phyloP scores from a whole-genome alignment of 2,888 invertebrate species.

The Apotomis capreana region DNA sequence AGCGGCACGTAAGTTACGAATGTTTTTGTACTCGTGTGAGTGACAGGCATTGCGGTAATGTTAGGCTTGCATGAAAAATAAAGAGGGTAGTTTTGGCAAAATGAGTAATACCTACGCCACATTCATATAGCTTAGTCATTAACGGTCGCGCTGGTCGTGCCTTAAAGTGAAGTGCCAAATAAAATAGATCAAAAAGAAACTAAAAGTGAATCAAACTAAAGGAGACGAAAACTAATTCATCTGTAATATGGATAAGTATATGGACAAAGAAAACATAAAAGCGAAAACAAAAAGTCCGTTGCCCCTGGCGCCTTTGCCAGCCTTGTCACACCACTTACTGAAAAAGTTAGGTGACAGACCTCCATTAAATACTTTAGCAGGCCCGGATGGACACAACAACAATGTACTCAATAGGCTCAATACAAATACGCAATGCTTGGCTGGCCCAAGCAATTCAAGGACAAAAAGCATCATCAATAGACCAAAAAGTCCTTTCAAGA shows the following conservation, averaged over 20 bases:
- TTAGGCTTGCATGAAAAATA: neutral
- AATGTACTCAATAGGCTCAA: neutral
- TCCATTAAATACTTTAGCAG: slow-evolving; percentile 56
- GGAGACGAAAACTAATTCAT: slow-evolving; percentile 3
- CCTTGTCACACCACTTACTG: slow-evolving; percentile 59
- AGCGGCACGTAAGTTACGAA: no score
- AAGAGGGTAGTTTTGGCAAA: neutral
- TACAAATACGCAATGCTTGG: slow-evolving; percentile 22
- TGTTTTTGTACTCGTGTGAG: no score
- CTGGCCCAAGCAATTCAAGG: slow-evolving; percentile 46
- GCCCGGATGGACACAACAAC: slow-evolving; percentile 14
- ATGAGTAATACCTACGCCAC: neutral
- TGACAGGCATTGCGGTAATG: no score
- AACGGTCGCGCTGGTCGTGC: slow-evolving; percentile 66
- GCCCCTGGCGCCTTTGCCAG: slow-evolving; percentile 62
- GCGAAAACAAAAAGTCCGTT: slow-evolving; percentile 63
- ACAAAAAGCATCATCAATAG: slow-evolving; percentile 44
- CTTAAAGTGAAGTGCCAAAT: slow-evolving; percentile 42
- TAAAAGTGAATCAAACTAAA: slow-evolving; percentile 6
- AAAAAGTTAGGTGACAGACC: slow-evolving; percentile 49
- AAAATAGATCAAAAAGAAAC: slow-evolving; percentile 27
- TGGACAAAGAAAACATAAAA: slow-evolving; percentile 60
- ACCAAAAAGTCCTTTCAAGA: slow-evolving; percentile 43
- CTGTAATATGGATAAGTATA: slow-evolving; percentile 55
- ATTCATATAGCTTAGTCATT: slow-evolving; percentile 31